Base-by-base conservation (phyloP, 2,113 vertebrate species). In the Epinephelus moara region DNA sequence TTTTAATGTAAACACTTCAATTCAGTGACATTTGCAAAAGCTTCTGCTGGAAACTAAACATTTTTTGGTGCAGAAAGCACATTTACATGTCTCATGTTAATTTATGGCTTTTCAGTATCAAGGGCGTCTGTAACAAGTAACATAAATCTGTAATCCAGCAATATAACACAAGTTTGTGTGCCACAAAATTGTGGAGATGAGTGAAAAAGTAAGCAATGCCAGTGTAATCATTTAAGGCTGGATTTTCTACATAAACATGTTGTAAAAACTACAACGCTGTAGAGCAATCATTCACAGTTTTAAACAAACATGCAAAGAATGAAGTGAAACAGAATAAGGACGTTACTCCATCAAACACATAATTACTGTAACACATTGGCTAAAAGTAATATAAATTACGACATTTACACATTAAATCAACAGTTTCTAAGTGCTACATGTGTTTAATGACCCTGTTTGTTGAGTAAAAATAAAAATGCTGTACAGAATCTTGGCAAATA, bases 181-280 rank as follows among this genome's bases (percentile, higher is more conserved):
- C 72, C 47, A 62, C 47, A 49, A 45, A 13, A 56, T 40, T 25
- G 59, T 53, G 30, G 17, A 68, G 30, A 76, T 63, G 19, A 62
- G 25, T 75, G 59, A n/a, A 76, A 82, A 85, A 75, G 13, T 45
- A 63, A 72, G 53, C 21, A 33, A 80, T 40, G 60, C n/a, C 40
- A 63, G 19, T 67, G 18, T 45, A 30, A 55, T 74, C 2, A 59
- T 71, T 93, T 91, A 91, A 92, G 90, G 85, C 90, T 84, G 82
- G 52, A 63, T 80, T 80, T 81, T 68, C 78, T 84, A 78, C 11
- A 69, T 73, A 66, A 57, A 84, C 1, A 2, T 66, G 0, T 30
- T 33, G 12, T 55, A 71, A 76, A 45, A 78, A n/a, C 30, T 63
- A 53, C 2, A 70, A 47, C 11, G 21, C 23, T 61, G 25, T 10